Evolutionary conservation across 2,113 vertebrate species (phyloP).

Genomic region (Eupsittula cactorum): DNA sequence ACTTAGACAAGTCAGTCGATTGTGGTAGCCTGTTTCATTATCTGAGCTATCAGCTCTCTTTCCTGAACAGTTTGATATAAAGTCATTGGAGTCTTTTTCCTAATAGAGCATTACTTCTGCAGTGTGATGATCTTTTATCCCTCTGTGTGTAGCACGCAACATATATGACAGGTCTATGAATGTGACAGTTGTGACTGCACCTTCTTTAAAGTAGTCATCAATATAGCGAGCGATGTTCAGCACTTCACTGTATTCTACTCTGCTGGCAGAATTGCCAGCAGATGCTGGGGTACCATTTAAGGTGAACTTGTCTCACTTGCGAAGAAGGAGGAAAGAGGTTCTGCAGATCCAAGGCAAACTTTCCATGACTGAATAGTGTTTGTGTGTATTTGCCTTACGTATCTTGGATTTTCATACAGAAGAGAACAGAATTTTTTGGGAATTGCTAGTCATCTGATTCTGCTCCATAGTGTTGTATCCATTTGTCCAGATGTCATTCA

Average conservation of each 20-base stretch:
- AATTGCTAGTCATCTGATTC: not conserved
- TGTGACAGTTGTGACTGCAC: not conserved
- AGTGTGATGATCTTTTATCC: not conserved
- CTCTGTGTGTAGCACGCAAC: rapidly evolving
- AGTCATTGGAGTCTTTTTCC: not conserved
- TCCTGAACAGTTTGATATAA: not conserved
- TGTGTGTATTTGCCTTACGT: not conserved
- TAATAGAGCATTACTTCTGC: not conserved
- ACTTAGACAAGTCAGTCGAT: not conserved
- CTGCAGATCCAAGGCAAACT: not conserved
- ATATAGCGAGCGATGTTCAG: rapidly evolving
- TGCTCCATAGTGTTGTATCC: not conserved
- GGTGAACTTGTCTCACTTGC: not conserved
- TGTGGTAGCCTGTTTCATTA: not conserved
- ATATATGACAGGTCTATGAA: not conserved
- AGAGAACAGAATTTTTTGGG: not conserved
- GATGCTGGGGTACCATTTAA: not conserved
- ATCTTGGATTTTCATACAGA: not conserved
- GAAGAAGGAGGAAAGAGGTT: not conserved
- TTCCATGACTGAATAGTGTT: not conserved
- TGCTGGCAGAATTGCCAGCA: not conserved
- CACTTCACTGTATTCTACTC: not conserved
- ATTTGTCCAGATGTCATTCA: not conserved
- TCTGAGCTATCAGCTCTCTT: not conserved
- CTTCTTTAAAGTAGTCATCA: not conserved